Base-by-base conservation (phyloP, 2,113 vertebrate genomes). In the Stigmatopora argus region DNA sequence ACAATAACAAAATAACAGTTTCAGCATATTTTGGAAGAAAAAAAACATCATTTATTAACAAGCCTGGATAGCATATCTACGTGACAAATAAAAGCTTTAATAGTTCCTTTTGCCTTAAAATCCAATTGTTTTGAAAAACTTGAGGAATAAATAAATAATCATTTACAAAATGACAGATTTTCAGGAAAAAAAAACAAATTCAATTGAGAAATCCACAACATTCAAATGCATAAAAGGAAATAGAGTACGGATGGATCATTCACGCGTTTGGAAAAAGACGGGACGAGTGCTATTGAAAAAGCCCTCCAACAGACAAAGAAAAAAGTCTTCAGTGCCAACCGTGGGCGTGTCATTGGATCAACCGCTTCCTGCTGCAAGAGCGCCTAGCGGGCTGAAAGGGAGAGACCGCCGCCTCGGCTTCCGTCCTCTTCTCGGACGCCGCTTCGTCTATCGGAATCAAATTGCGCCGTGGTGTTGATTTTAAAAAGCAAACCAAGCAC, bases 291-390 rank as follows among this genome's bases (percentile, higher is more conserved):
- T 23, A 49, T 62, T 58, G 3, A 31, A 74, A 71, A 72, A 49
- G 65, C 62, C 10, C 21, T 17, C 2, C 19, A 34, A 49, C 5
- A 4, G 46, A 7, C 41, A 9, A 34, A 74, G 59, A 58, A 45
- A 49, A 38, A 1, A 62, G 1, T 45, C 46, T 19, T 5, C 14
- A 12, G 10, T 13, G 19, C 19, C 35, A 41, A 18, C 18, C 19
- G 35, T 13, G 35, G 35, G 10, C 3, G 47, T 17, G 7, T 84
- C 74, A 89, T 14, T 78, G 79, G 10, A 96, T 78, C 21, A 96
- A 89, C 72, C 92, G 94, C 88, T 95, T 99, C 73, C 95, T 88
- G n/a, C 92, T 93, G 73, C 92, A 94, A 41, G 83, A 88, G 45
- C 58, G 89, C 68, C 71, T 82, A 48, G 78, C 62, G 0, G 76